Evolutionary conservation across 2,888 invertebrate genomes (phyloP), one percentile per base, ranked within the genome.

Genomic region (Cryptophagus acutangulus): DNA sequence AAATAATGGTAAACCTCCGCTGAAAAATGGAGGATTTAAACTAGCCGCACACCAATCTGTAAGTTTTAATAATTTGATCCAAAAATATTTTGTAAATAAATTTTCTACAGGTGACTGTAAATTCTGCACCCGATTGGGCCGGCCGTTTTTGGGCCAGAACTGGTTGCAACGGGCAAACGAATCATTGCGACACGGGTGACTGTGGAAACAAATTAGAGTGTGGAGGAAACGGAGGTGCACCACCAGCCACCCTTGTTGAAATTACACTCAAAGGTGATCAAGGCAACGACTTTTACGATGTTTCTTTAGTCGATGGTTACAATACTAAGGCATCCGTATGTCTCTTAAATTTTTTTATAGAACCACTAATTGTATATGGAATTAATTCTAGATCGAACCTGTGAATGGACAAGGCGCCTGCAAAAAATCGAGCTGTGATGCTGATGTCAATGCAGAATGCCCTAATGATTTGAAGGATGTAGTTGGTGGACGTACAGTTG

Each of bases 291-390:
- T 73, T 63, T 57, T 75, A 75, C 54, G 73, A 74, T 49, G 59
- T 75, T 39, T 71, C 71, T 14, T 54, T 72, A 20, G 74, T 74
- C 10, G 74, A 75, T 56, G 75, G 74, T 3, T 74, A 68, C 61
- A 74, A 73, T 49, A 45, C 70, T 4, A 53, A 62, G 38, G 60
- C 62, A 6, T 43, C 52, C 33, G 65, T 67, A 43, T 55, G 56
- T 48, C 45, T 30, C n/a, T 17, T 20, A 26, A 13, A 6, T 31
- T 20, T 20, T n/a, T 20, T 20, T n/a, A 8, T 8, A 8, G n/a
- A 20, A n/a, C 24, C 24, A 20, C 24, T 20, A 20, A n/a, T 20
- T 20, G 6, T 20, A 8, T 20, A 31, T 45, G 38, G 18, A 20
- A 20, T n/a, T n/a, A n/a, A 38, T 46, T 58, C 15, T 43, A 65